Evolutionary conservation across 2,797 vertebrate genomes (phyloP).

Genomic region (Protosalanx chinensis): DNA sequence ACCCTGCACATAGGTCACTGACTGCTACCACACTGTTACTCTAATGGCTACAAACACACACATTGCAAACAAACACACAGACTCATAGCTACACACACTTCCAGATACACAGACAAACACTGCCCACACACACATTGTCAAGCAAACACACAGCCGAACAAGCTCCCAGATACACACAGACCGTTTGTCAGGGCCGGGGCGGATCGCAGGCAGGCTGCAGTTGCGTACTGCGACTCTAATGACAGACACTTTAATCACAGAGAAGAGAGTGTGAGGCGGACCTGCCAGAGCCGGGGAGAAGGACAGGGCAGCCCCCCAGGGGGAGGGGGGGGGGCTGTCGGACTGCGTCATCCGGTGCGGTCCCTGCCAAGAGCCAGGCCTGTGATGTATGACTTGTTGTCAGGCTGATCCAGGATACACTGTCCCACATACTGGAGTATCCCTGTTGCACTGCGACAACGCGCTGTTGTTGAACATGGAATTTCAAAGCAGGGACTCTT

Average conservation of each 20-base stretch:
- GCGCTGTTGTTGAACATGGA: background rate
- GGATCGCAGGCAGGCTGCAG: background rate
- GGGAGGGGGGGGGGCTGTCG: background rate
- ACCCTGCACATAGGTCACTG: conserved; percentile 2
- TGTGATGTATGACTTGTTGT: conserved; percentile 18
- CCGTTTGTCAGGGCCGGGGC: background rate
- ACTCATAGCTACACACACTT: background rate
- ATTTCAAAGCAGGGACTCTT: background rate
- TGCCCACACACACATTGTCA: no score
- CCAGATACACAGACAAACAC: background rate
- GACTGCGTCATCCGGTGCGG: conserved; percentile 29
- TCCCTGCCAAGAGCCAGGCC: conserved; percentile 20
- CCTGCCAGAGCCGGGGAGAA: conserved; percentile 27
- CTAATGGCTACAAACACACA: background rate
- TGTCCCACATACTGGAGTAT: background rate
- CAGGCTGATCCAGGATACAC: conserved; percentile 15
- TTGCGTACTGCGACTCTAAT: conserved; percentile 25
- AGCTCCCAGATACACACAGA: background rate
- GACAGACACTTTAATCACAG: conserved; percentile 43
- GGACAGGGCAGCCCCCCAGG: conserved; percentile 31
- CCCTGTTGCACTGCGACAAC: background rate
- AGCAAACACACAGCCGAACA: background rate
- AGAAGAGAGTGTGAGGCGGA: conserved; percentile 26
- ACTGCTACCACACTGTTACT: background rate
- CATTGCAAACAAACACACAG: no score